Conservation (phyloP, 2,113 vertebrate species). For the Hydrolagus affinis region DNA sequence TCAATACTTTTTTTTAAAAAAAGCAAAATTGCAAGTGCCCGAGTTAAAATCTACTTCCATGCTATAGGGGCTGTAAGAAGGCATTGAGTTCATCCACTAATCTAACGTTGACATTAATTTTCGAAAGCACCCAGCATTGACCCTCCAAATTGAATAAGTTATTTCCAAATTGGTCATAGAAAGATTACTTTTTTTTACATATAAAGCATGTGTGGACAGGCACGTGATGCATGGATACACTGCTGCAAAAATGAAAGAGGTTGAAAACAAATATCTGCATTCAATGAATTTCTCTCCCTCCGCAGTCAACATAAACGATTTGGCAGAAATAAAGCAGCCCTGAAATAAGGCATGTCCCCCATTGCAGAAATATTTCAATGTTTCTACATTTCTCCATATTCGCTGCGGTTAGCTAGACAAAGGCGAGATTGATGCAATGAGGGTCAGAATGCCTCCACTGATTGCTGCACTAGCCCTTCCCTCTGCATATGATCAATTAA, state of each 20-base stretch:
- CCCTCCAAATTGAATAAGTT: too few species aligned
- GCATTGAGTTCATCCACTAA: too few species aligned
- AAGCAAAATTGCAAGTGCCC: background rate
- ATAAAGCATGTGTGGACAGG: background rate
- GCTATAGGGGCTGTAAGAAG: too few species aligned
- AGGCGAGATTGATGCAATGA: constrained; percentile 55
- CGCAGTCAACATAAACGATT: constrained; percentile 24
- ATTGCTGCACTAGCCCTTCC: constrained; percentile 57
- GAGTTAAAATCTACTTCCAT: too few species aligned
- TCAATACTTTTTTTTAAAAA: background rate
- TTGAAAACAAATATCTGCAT: background rate
- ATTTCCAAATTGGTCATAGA: background rate
- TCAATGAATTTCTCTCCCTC: constrained; percentile 27
- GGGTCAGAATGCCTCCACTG: constrained; percentile 58
- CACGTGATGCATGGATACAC: background rate
- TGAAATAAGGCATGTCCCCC: constrained; percentile 17
- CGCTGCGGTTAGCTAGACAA: constrained; percentile 49
- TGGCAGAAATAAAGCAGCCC: constrained; percentile 22
- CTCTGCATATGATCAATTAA: constrained; percentile 66
- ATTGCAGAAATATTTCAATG: constrained; percentile 35
- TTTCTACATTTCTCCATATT: constrained; percentile 45
- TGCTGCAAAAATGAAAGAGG: background rate
- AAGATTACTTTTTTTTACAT: too few species aligned
- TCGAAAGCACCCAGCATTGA: too few species aligned
- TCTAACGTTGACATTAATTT: too few species aligned